phyloP scores from a whole-genome alignment of 2,113 vertebrate species.

The Callorhinus ursinus region DNA sequence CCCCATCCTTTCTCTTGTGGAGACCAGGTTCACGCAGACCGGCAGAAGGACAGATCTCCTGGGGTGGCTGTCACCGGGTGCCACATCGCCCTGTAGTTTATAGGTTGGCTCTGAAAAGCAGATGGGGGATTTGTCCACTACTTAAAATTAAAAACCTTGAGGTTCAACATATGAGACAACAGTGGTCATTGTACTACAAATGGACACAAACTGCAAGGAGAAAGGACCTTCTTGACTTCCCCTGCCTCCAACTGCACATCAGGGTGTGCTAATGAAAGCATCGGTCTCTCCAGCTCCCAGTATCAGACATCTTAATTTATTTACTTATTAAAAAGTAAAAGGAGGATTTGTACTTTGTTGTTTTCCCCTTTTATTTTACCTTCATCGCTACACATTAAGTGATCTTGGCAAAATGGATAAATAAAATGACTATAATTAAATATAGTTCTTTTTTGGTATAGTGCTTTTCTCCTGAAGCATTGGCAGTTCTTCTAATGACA shows the following conservation, averaged over 20 bases:
- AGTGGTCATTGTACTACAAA: constrained; percentile 41
- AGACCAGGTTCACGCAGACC: neutral
- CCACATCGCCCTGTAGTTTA: neutral
- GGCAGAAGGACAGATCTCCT: neutral
- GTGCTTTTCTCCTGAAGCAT: neutral
- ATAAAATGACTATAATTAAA: constrained; percentile 63
- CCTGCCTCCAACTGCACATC: neutral
- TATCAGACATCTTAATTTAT: constrained; percentile 66
- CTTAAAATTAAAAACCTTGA: neutral
- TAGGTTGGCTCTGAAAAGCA: constrained; percentile 10
- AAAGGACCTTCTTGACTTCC: constrained; percentile 38
- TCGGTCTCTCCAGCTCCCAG: constrained; percentile 50
- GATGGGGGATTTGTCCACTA: neutral
- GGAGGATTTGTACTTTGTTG: constrained; percentile 31
- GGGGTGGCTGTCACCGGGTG: neutral
- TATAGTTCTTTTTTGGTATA: neutral
- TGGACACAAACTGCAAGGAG: constrained; percentile 47
- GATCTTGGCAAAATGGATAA: constrained; percentile 59
- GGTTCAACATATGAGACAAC: constrained; percentile 38
- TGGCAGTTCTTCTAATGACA: constrained; percentile 44
- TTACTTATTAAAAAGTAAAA: constrained; percentile 68
- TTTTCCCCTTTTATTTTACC: constrained; percentile 44
- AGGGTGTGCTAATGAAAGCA: constrained; percentile 46
- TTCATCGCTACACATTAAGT: constrained; percentile 5
- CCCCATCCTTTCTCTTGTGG: neutral